Conservation (phyloP, 2,113 vertebrate genomes). For the Oreochromis niloticus region DNA sequence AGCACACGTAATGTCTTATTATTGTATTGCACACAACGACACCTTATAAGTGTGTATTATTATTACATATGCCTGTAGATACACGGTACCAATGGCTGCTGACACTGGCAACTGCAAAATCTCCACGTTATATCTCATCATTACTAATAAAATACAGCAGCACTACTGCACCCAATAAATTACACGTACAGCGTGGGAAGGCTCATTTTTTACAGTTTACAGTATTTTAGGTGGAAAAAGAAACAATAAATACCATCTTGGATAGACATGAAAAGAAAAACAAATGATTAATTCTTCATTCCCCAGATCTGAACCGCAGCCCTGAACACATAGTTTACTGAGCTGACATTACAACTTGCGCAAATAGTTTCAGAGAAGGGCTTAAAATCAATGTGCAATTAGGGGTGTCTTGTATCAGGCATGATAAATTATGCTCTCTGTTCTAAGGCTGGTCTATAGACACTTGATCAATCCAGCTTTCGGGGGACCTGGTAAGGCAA, state of each 20-base stretch:
- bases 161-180: neutral
- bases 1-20: neutral
- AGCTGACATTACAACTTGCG: constrained; percentile 50
- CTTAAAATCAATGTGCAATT: constrained; percentile 65
- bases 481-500: constrained; percentile 31
- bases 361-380: constrained; percentile 56
- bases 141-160: neutral
- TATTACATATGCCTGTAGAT: constrained; percentile 5
- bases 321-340: constrained; percentile 52
- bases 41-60: neutral
- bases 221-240: neutral
- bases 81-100: neutral
- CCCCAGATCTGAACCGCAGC: neutral
- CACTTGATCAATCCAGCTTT: constrained; percentile 61
- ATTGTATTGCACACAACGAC: neutral
- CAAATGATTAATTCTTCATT: constrained; percentile 38
- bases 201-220: neutral
- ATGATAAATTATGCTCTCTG: constrained; percentile 65
- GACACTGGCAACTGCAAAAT: constrained; percentile 5
- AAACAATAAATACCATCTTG: neutral
- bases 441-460: constrained; percentile 50
- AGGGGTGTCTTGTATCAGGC: constrained; percentile 64
- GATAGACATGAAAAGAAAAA: constrained; percentile 22
- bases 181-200: neutral
- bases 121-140: neutral